Conservation (phyloP, 2,113 vertebrate species). For the Phycodurus eques region DNA sequence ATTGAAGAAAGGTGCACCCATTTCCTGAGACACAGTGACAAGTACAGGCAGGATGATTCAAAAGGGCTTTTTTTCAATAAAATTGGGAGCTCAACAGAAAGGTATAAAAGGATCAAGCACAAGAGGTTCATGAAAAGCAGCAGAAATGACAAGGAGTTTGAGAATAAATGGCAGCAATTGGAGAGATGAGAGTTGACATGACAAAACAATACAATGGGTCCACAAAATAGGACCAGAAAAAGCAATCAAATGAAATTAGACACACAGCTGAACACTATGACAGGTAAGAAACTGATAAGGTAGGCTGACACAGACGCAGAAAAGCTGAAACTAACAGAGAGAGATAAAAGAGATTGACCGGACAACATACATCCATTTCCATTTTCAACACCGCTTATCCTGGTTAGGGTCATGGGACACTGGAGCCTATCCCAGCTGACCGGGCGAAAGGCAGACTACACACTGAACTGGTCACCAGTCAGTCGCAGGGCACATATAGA, state of each 20-base stretch:
- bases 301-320: background rate
- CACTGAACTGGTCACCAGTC: too few species aligned
- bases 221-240: background rate
- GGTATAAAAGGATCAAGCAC: background rate
- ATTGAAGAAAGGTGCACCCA: background rate
- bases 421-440: too few species aligned
- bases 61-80: background rate
- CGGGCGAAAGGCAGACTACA: too few species aligned
- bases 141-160: background rate
- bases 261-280: background rate
- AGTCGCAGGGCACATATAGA: too few species aligned
- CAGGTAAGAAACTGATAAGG: too few species aligned
- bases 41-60: background rate
- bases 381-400: too few species aligned
- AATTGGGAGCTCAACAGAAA: background rate
- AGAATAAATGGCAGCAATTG: background rate
- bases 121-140: background rate
- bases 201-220: background rate
- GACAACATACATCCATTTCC: too few species aligned
- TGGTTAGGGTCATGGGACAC: too few species aligned
- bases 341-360: too few species aligned
- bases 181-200: background rate
- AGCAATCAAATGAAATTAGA: background rate
- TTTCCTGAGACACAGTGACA: constrained; percentile 10
- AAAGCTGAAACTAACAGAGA: background rate